Percentiles rank a stretch among this genome's conserved stretches.
These are phyloP conservation scores for Rhagonycha fulva DNA, from an alignment of 2,888 invertebrate genomes.

Conservation along the genomic window DNA sequence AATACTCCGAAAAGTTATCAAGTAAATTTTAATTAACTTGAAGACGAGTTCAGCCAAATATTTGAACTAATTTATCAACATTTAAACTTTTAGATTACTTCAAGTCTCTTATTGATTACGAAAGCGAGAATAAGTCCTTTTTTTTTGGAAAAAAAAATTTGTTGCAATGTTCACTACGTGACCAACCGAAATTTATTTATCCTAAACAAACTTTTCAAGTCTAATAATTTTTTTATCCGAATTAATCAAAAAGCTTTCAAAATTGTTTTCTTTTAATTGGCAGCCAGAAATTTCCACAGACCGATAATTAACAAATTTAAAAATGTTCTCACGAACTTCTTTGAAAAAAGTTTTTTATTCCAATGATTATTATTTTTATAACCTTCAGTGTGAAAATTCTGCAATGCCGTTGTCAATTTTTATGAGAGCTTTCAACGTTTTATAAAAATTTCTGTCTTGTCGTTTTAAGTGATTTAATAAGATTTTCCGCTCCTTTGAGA, in stretches of 20 bases:
- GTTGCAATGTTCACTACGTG: background rate
- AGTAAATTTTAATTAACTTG: background rate
- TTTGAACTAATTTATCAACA: background rate
- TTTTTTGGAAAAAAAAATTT: background rate
- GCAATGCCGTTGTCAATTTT: background rate
- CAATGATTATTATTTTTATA: background rate
- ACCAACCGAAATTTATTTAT: background rate
- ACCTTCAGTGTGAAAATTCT: background rate
- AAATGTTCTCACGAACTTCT: background rate
- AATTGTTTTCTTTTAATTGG: background rate
- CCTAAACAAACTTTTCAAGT: background rate
- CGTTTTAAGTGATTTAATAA: background rate
- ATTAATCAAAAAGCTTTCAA: background rate
- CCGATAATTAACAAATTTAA: background rate
- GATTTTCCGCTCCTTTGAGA: background rate
- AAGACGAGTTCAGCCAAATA: background rate
- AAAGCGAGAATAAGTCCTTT: background rate
- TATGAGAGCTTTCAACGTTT: background rate
- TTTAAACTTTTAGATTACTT: background rate
- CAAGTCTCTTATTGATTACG: background rate
- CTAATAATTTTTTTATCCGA: background rate
- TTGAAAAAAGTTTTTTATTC: background rate
- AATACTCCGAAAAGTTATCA: background rate
- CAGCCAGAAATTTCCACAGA: background rate
- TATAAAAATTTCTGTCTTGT: background rate